Conservation (phyloP, 1,140 invertebrate genomes). For the Bombus impatiens region DNA sequence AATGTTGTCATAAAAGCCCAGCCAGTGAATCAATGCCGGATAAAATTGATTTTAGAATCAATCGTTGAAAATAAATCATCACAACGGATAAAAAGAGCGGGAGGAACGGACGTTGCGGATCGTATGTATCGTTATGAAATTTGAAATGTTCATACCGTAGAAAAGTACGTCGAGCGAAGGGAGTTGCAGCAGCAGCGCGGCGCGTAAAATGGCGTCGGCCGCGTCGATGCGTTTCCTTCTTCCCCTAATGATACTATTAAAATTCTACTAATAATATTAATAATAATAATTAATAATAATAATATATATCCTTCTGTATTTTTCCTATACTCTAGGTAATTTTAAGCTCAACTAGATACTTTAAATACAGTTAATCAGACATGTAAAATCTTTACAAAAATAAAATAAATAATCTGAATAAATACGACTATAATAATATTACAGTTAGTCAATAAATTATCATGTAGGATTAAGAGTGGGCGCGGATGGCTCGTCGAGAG, state of each 20-base stretch:
- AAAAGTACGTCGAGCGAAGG: slow-evolving; percentile 55
- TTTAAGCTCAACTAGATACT: slow-evolving; percentile 69
- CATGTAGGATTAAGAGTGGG: slow-evolving; percentile 62
- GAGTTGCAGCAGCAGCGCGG: slow-evolving; percentile 70
- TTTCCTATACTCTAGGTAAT: slow-evolving; percentile 53
- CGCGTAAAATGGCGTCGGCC: slow-evolving; percentile 64
- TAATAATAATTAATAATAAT: slow-evolving; percentile 17
- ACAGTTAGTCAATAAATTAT: slow-evolving; percentile 81
- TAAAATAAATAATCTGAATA: slow-evolving; percentile 83
- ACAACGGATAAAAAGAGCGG: slow-evolving; percentile 29
- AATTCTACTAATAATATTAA: slow-evolving; percentile 48
- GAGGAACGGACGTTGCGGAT: slow-evolving; percentile 23
- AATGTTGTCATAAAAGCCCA: slow-evolving; percentile 26
- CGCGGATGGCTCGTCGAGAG: slow-evolving; percentile 37
- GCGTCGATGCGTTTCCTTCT: slow-evolving; percentile 69
- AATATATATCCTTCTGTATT: slow-evolving; percentile 40
- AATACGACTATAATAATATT: slow-evolving; percentile 77
- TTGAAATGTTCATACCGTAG: slow-evolving; percentile 52
- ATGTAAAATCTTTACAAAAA: slow-evolving; percentile 80
- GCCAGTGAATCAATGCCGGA: background rate
- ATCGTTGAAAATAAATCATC: background rate
- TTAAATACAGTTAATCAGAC: slow-evolving; percentile 75
- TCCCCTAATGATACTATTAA: slow-evolving; percentile 35
- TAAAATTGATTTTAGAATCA: slow-evolving; percentile 15
- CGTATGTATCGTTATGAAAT: slow-evolving; percentile 15